phyloP scores from a whole-genome alignment of 2,888 invertebrate species.

The Mycalesis mineus region DNA sequence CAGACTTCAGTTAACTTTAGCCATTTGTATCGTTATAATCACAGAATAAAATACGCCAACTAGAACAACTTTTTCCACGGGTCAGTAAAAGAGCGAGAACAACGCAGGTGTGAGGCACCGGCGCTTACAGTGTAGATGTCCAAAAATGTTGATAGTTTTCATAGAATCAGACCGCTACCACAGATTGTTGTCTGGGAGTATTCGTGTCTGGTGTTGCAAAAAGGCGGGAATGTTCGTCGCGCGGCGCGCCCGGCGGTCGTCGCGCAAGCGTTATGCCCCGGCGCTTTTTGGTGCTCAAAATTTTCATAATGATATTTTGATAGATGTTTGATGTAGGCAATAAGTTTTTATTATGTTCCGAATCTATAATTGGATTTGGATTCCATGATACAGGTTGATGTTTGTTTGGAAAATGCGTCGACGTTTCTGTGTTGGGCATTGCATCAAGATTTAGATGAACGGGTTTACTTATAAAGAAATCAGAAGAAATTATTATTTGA shows the following conservation, averaged over 20 bases:
- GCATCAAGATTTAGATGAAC: too few species aligned
- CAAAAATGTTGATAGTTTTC: constrained; percentile 6
- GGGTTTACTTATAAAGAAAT: too few species aligned
- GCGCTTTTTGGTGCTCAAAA: constrained; percentile 56
- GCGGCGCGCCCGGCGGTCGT: constrained; percentile 62
- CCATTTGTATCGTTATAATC: too few species aligned
- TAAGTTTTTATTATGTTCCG: constrained; percentile 20
- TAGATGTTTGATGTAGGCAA: constrained; percentile 30
- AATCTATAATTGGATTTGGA: constrained; percentile 25
- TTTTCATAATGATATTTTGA: constrained; percentile 49
- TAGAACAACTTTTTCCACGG: not conserved
- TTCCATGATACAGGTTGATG: constrained; percentile 13
- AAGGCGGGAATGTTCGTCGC: constrained; percentile 60
- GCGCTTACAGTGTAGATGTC: constrained; percentile 4
- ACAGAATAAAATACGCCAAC: too few species aligned
- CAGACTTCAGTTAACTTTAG: too few species aligned
- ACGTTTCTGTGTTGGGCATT: not conserved
- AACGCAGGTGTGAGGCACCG: constrained; percentile 1
- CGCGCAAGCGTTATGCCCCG: constrained; percentile 44
- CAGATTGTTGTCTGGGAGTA: constrained; percentile 7
- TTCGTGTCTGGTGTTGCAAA: constrained; percentile 45
- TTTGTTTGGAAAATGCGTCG: not conserved
- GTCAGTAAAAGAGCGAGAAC: not conserved
- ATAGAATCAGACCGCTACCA: constrained; percentile 4
- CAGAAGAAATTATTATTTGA: too few species aligned